Evolutionary conservation across 2,888 invertebrate species (phyloP).

Genomic region (Caradrina kadenii): DNA sequence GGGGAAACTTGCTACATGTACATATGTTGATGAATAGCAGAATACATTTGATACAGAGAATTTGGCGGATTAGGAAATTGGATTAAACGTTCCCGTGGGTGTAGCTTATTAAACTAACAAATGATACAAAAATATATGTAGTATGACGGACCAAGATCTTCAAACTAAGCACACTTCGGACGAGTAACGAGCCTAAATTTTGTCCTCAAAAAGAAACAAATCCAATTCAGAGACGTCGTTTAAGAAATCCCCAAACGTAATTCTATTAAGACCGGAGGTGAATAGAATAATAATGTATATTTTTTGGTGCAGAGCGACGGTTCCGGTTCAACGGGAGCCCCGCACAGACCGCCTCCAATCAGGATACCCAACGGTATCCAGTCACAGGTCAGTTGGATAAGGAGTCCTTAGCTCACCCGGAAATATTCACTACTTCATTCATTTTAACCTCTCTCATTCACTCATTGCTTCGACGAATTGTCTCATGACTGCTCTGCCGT

Average conservation of each 20-base stretch:
- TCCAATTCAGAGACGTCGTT: constrained; percentile 55
- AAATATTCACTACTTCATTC: constrained; percentile 33
- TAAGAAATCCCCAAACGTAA: constrained; percentile 61
- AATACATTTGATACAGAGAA: constrained; percentile 56
- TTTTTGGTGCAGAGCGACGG: constrained; percentile 80
- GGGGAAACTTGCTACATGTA: constrained; percentile 62
- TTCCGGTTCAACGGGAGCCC: constrained; percentile 77
- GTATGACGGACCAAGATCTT: constrained; percentile 3
- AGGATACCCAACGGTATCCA: constrained; percentile 86
- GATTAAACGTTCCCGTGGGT: constrained; percentile 9
- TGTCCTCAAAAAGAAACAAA: constrained; percentile 52
- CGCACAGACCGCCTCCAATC: constrained; percentile 85
- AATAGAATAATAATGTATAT: constrained; percentile 59
- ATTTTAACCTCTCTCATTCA: constrained; percentile 16
- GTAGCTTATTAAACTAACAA: constrained; percentile 13
- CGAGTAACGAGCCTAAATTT: constrained; percentile 37
- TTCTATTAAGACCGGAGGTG: constrained; percentile 58
- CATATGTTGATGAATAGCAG: constrained; percentile 60
- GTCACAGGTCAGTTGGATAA: constrained; percentile 78
- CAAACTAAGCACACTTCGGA: constrained; percentile 34
- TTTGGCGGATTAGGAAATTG: constrained; percentile 47
- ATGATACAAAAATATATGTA: constrained; percentile 1
- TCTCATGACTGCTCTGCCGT: background rate
- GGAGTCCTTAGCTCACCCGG: constrained; percentile 37
- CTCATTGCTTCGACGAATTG: constrained; percentile 6